These are phyloP conservation scores for Chrysochloris asiatica DNA, from an alignment of 2,113 vertebrate genomes.

Conservation along the genomic window DNA sequence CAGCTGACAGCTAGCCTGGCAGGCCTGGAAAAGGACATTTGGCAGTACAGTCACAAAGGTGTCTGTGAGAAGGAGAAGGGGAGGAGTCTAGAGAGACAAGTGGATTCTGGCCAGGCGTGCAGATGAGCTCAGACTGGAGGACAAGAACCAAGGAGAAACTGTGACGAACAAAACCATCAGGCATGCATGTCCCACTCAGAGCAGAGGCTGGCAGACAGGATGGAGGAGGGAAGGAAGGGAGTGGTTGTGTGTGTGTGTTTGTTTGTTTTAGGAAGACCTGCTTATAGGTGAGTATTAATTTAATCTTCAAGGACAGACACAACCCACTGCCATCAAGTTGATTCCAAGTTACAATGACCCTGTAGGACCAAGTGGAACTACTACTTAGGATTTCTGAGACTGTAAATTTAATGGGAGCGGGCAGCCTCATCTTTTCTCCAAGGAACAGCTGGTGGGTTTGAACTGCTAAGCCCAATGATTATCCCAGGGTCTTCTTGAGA, in stretches of 20 bases:
- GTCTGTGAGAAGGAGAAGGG: slow-evolving; percentile 15
- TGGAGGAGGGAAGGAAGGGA: too few species aligned
- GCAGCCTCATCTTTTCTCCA: too few species aligned
- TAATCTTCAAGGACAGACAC: not conserved
- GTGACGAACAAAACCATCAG: not conserved
- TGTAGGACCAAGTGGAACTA: too few species aligned
- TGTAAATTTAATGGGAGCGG: too few species aligned
- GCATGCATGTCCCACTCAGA: accelerated
- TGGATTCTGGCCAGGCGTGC: not conserved
- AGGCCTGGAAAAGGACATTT: accelerated
- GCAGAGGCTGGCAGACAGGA: not conserved
- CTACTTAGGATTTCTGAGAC: too few species aligned
- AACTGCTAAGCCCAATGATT: too few species aligned
- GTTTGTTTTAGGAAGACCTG: not conserved
- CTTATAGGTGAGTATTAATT: not conserved
- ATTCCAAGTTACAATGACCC: too few species aligned
- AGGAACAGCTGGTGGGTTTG: too few species aligned
- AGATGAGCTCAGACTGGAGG: slow-evolving; percentile 20
- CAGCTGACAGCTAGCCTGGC: accelerated
- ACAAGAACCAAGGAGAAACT: not conserved
- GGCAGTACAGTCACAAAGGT: not conserved
- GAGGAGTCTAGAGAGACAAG: slow-evolving; percentile 10
- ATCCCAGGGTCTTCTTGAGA: too few species aligned
- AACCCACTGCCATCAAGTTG: too few species aligned
- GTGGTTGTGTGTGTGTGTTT: too few species aligned